Evolutionary conservation across 2,113 vertebrate genomes (phyloP).

Genomic region (Podocnemis expansa): DNA sequence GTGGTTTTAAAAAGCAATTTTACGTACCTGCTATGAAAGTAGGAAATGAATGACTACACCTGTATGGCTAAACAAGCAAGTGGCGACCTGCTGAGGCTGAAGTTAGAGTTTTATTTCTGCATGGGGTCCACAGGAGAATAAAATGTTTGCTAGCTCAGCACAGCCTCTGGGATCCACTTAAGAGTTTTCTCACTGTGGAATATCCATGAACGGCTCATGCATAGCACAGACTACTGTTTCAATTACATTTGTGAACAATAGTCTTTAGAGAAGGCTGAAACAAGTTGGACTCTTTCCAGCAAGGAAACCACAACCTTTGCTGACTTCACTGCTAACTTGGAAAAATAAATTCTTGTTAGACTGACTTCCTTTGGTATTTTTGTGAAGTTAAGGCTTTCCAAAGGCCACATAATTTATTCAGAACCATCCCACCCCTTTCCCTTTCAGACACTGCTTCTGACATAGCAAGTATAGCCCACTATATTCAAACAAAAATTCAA

Average conservation of each 20-base stretch:
- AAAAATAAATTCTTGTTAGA: background rate
- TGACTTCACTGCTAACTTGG: background rate
- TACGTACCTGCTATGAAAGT: background rate
- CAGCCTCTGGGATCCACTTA: background rate
- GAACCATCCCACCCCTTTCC: rapidly evolving
- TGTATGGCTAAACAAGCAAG: background rate
- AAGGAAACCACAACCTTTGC: background rate
- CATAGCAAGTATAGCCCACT: background rate
- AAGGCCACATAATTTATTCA: background rate
- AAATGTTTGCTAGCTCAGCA: background rate
- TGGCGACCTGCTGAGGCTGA: background rate
- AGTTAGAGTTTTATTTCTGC: background rate
- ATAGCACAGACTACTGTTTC: rapidly evolving
- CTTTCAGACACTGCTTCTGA: background rate
- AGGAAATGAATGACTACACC: background rate
- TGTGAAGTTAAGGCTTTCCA: background rate
- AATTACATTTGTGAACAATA: background rate
- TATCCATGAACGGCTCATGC: background rate
- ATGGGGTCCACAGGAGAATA: background rate
- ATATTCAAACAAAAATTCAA: background rate
- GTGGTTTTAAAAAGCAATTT: background rate
- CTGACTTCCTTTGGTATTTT: background rate
- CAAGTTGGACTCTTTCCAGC: background rate
- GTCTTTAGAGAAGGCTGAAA: background rate
- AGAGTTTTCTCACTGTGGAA: background rate